Percentiles rank a stretch among this genome's conserved stretches.
Evolutionary conservation across 2,113 vertebrate genomes (phyloP).

Genomic region (Numida meleagris): DNA sequence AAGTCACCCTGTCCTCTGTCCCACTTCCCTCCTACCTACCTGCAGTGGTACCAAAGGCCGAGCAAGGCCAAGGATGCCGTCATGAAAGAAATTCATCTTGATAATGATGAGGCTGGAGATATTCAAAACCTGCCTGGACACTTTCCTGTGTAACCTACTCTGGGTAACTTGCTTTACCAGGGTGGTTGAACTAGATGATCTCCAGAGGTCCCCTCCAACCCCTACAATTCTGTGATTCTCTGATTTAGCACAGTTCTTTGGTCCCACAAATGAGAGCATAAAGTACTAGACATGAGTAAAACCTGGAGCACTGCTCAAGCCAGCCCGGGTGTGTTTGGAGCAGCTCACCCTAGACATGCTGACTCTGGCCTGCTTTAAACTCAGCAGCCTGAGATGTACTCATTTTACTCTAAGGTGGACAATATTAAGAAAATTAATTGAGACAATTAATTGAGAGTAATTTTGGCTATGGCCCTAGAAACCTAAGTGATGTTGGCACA

Average conservation of each 20-base stretch:
- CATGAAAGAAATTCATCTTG: neutral
- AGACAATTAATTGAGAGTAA: neutral
- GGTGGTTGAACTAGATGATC: neutral
- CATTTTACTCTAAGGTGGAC: neutral
- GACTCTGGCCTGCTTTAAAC: neutral
- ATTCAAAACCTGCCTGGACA: neutral
- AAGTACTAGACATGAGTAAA: neutral
- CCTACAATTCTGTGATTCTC: no score
- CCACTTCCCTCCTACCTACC: neutral
- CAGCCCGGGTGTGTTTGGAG: neutral
- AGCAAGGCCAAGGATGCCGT: neutral
- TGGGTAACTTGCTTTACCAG: neutral
- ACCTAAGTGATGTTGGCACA: neutral
- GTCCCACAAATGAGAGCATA: neutral
- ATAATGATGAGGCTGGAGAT: neutral
- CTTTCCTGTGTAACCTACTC: neutral
- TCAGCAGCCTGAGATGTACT: neutral
- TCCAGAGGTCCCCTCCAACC: neutral
- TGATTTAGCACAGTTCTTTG: neutral
- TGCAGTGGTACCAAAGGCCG: neutral
- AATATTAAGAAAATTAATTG: neutral
- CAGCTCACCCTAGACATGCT: neutral
- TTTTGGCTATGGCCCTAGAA: neutral
- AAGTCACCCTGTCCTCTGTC: constrained; percentile 17
- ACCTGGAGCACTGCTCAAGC: neutral